Base-by-base conservation (phyloP, 2,888 invertebrate genomes). In the Notodonta ziczac region DNA sequence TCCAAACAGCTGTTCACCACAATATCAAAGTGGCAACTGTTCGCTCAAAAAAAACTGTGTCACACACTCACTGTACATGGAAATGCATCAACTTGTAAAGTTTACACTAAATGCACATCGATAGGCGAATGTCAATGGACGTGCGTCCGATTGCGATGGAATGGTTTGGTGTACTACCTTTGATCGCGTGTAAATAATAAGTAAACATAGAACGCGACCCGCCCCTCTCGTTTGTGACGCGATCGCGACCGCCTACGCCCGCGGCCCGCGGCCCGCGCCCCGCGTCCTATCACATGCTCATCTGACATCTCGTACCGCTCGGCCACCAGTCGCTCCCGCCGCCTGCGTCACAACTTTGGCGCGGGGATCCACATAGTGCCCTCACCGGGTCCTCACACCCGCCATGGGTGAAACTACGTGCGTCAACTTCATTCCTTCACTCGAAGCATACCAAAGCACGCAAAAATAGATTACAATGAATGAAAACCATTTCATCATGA, bases 111-210 rank as follows among this genome's bases (percentile, higher is more conserved):
- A 91, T 93, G 90, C 91, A 90, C 87, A 82, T 86, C 78, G 80
- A 82, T 73, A 76, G 80, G 76, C 79, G 74, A 74, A 72, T 75
- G 72, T 75, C 74, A 69, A 75, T 64, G 69, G 74, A 73, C 85
- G 82, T 76, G 84, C 85, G 87, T 82, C 81, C 75, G 76, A 77
- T 74, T 70, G 50, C 58, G 74, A 78, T 90, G 93, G 92, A 93
- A 93, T 93, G 93, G 92, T 86, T 86, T 86, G 83, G 81, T 88
- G 85, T 90, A 92, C 92, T 92, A 85, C 74, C 83, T 86, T 84
- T 83, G 77, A 81, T 84, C 72, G 85, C 79, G 77, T 86, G 86
- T 89, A 89, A 87, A 87, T 85, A 86, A 81, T 81, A 86, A 87
- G 89, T 89, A 92, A 91, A 91, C 91, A 91, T 82, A 82, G 82